Conservation (phyloP, 2,113 vertebrate genomes). For the Coreoperca whiteheadi region DNA sequence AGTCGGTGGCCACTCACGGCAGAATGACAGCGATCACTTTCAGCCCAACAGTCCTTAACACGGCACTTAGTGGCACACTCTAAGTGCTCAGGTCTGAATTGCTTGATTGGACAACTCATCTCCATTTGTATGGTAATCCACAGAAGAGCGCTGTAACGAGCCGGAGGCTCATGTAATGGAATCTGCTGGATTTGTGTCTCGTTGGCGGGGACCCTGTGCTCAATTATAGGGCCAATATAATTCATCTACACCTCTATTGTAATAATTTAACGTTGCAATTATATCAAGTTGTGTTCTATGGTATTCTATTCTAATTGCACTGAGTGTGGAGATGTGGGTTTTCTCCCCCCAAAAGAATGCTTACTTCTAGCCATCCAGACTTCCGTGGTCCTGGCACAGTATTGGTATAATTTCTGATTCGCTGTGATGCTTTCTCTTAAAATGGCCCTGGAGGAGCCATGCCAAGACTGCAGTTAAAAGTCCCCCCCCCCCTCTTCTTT, state of each 20-base stretch:
- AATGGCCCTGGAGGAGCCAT: conserved; percentile 66
- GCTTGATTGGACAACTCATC: conserved; percentile 74
- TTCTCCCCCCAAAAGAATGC: not conserved
- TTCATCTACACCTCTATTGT: conserved; percentile 39
- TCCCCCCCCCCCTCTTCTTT: not conserved
- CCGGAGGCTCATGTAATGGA: conserved; percentile 56
- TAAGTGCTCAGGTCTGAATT: conserved; percentile 54
- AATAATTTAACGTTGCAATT: conserved; percentile 22
- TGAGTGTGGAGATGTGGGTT: conserved; percentile 1
- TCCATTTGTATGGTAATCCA: conserved; percentile 73
- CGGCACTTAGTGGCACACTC: conserved; percentile 56
- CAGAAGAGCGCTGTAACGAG: conserved; percentile 43
- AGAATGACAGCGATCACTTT: conserved; percentile 53
- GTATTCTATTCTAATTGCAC: not conserved
- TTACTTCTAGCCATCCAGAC: conserved; percentile 16
- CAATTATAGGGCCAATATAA: conserved; percentile 46
- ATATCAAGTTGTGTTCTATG: conserved; percentile 6
- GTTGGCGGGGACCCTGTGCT: conserved; percentile 47
- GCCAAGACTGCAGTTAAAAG: conserved; percentile 74
- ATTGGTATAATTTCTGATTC: conserved; percentile 51
- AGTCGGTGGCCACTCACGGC: conserved; percentile 38
- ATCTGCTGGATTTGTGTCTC: conserved; percentile 51
- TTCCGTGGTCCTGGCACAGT: conserved; percentile 47
- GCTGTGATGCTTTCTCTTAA: conserved; percentile 65
- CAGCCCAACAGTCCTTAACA: conserved; percentile 67